These are phyloP conservation scores for Amblyjoppa proteus DNA, from an alignment of 2,888 invertebrate genomes.

Conservation along the genomic window DNA sequence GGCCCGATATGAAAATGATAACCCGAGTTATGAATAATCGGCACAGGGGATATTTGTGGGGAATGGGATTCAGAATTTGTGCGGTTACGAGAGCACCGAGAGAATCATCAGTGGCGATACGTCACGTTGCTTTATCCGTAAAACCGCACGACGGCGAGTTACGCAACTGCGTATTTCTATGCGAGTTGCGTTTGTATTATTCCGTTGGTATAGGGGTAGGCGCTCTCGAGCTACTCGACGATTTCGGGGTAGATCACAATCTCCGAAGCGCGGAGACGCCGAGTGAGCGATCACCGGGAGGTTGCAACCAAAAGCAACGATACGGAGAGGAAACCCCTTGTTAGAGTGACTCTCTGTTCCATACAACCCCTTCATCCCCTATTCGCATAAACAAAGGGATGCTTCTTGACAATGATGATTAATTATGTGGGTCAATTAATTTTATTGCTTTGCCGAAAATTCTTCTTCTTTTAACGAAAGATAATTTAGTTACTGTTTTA, in stretches of 20 bases:
- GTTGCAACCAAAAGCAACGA: constrained; percentile 34
- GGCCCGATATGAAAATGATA: constrained; percentile 73
- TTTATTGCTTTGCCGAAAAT: constrained; percentile 39
- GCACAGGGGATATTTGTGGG: constrained; percentile 72
- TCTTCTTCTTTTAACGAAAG: constrained; percentile 4
- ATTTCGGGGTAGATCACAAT: constrained; percentile 83
- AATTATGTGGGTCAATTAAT: constrained; percentile 60
- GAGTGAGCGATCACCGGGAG: constrained; percentile 76
- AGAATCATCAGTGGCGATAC: constrained; percentile 73
- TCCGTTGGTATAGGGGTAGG: constrained; percentile 33
- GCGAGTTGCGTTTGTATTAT: constrained; percentile 37
- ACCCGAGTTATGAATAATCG: constrained; percentile 82
- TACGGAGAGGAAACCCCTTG: constrained; percentile 57
- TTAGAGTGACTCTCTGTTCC: constrained; percentile 57
- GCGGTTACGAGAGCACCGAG: not conserved
- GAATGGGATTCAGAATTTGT: constrained; percentile 23
- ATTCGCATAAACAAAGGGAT: constrained; percentile 56
- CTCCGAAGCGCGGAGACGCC: constrained; percentile 75
- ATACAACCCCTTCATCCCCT: constrained; percentile 52
- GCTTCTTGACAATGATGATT: constrained; percentile 63
- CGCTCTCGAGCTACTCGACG: constrained; percentile 68
- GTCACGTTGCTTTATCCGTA: constrained; percentile 81
- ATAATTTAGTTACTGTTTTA: constrained; percentile 48
- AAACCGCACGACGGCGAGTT: constrained; percentile 77
- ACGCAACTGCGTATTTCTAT: constrained; percentile 69